A percentile compares a stretch with the other conserved stretches of the same genome.
phyloP scores from a whole-genome alignment of 2,113 vertebrate genomes.

The Sprattus sprattus region DNA sequence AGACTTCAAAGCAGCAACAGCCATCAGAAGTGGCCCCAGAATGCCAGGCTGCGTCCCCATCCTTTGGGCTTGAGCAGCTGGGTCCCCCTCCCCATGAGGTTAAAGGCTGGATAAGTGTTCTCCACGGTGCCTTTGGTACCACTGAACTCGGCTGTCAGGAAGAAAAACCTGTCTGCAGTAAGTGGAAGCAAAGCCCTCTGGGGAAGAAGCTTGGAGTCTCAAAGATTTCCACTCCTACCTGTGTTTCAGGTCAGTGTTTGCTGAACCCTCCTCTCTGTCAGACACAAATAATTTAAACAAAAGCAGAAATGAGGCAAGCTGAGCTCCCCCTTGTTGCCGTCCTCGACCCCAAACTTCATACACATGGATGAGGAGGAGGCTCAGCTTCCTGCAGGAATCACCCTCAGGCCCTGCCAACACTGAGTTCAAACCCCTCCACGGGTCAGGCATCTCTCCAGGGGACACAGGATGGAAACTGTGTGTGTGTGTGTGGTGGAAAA shows the following conservation, averaged over 20 bases:
- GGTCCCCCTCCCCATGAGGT: not conserved
- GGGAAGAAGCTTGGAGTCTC: not conserved
- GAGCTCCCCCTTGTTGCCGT: slow-evolving; percentile 6
- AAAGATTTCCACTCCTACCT: not conserved
- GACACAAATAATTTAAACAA: not conserved
- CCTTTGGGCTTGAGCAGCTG: slow-evolving; percentile 4
- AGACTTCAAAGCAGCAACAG: not conserved
- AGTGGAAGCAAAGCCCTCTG: not conserved
- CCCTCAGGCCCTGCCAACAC: slow-evolving; percentile 1
- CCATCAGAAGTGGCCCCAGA: not conserved
- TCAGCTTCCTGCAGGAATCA: slow-evolving; percentile 23
- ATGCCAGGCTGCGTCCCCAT: not conserved
- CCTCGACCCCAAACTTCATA: not conserved
- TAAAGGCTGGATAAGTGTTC: not conserved
- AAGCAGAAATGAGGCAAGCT: not conserved
- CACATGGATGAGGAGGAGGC: slow-evolving; percentile 20
- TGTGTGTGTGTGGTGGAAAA: not conserved
- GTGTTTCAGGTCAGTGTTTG: not conserved
- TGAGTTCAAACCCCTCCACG: slow-evolving; percentile 6
- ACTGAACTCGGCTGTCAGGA: not conserved
- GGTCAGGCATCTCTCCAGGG: slow-evolving; percentile 12
- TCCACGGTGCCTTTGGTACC: not conserved
- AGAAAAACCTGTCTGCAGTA: not conserved
- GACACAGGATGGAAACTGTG: not conserved
- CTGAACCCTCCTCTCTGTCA: not conserved